Evolutionary conservation across 2,888 invertebrate species (phyloP).

Genomic region (Sinhomidia bicolor): DNA sequence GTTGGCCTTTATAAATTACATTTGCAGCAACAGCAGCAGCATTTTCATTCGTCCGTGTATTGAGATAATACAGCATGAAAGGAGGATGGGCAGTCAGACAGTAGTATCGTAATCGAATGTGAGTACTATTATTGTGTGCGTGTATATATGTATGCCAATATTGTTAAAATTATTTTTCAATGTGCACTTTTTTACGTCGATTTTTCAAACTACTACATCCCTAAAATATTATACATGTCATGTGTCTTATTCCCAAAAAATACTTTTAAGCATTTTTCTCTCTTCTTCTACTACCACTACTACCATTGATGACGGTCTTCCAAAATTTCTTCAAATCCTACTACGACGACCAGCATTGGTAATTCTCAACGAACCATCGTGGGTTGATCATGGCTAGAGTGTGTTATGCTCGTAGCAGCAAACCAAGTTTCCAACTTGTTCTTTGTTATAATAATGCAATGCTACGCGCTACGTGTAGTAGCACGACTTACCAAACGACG

Average conservation of each 20-base stretch:
- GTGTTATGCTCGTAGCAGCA: conserved; percentile 14
- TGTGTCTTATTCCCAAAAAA: background rate
- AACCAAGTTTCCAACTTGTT: conserved; percentile 17
- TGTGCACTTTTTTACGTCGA: no score
- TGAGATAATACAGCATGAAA: no score
- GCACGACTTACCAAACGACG: background rate
- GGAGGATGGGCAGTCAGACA: background rate
- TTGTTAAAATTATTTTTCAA: background rate
- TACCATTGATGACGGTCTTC: background rate
- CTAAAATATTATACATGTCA: background rate
- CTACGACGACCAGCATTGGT: conserved; percentile 13
- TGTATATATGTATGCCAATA: background rate
- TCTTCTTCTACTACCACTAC: background rate
- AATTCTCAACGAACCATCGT: conserved; percentile 56
- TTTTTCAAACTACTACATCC: background rate
- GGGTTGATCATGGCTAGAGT: conserved; percentile 59
- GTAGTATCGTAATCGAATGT: background rate
- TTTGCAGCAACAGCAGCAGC: background rate
- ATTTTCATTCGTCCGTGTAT: no score
- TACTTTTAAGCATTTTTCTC: background rate
- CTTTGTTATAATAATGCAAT: background rate
- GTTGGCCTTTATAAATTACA: conserved; percentile 6
- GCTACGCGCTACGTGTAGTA: background rate
- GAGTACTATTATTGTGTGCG: background rate
- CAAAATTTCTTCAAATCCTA: background rate